Base-by-base conservation (phyloP, 2,888 invertebrate species). In the Drosophila pegasa region DNA sequence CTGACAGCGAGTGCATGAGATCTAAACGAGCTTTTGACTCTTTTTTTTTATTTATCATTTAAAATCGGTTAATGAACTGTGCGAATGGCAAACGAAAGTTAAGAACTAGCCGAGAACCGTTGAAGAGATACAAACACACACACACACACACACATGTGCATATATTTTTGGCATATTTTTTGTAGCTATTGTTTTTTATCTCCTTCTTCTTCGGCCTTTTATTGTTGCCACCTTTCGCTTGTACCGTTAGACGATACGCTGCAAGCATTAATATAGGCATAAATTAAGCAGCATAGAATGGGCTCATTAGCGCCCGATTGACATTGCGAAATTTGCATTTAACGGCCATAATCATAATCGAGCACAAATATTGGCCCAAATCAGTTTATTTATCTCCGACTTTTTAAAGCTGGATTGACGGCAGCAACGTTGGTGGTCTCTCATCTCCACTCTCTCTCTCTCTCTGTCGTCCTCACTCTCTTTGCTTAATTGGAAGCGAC, bases 51-150 rank as follows among this genome's bases (percentile, higher is more conserved):
- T n/a, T 45, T 58, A 73, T 80, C 71, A 75, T 79, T 77, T 71
- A 68, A 85, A 84, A 88, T 87, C 87, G 88, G 87, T 80, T 80
- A 87, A 78, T 70, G 87, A 88, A 86, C 88, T 73, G 72, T 68
- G 69, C 54, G 66, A 76, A 73, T 77, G 65, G 69, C 71, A 58
- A 78, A 65, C 59, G 67, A 75, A 75, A 75, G 75, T 78, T 73
- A 16, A 51, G 75, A 72, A 72, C 71, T 55, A 54, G 25, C 3
- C 29, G 38, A 67, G 58, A 75, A 47, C 73, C 73, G 75, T 78
- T 78, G 67, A 61, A 47, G n/a, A n/a, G n/a, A n/a, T 72, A 56
- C 68, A 64, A 25, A 25, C 3, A 5, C 25, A 25, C 5, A 25
- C 5, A 25, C 5, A 25, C 5, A 4, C 25, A 25, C 5, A 25